Percentiles rank a stretch among this genome's conserved stretches.
phyloP scores from a whole-genome alignment of 2,888 invertebrate species.

The Conistra vaccinii region DNA sequence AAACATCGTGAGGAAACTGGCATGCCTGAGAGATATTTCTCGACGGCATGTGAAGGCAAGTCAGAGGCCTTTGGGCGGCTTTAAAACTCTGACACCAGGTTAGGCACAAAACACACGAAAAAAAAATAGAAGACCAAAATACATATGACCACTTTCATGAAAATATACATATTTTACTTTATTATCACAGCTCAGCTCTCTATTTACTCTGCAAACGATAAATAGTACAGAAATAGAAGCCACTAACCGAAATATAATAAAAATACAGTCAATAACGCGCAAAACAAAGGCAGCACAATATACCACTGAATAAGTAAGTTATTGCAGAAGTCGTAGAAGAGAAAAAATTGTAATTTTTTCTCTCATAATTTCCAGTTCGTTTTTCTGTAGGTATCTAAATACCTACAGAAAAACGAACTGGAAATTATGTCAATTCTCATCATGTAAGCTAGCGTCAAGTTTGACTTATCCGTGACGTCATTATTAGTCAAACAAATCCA shows the following conservation, averaged over 20 bases:
- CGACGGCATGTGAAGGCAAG: no score
- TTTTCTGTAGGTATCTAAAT: no score
- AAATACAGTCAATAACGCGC: conserved; percentile 42
- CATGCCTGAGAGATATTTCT: no score
- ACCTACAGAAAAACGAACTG: no score
- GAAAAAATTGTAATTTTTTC: no score
- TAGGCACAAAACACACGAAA: no score
- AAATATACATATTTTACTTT: conserved; percentile 13
- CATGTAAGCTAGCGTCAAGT: background rate
- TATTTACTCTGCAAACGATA: conserved; percentile 26
- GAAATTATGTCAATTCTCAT: background rate
- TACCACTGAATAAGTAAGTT: background rate
- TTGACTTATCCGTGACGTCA: background rate
- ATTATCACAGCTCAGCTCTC: conserved; percentile 13
- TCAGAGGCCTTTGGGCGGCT: no score
- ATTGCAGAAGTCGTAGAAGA: background rate
- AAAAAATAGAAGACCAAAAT: no score
- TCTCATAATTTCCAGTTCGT: no score
- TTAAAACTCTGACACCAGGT: no score
- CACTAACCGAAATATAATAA: conserved; percentile 42
- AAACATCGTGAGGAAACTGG: no score
- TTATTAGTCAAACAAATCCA: no score
- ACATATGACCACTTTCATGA: conserved; percentile 6
- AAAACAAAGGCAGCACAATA: conserved; percentile 34
- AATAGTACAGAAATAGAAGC: conserved; percentile 46